A percentile compares a stretch with the other conserved stretches of the same genome.
phyloP scores from a whole-genome alignment of 2,797 vertebrate species.

The Chiloscyllium punctatum region DNA sequence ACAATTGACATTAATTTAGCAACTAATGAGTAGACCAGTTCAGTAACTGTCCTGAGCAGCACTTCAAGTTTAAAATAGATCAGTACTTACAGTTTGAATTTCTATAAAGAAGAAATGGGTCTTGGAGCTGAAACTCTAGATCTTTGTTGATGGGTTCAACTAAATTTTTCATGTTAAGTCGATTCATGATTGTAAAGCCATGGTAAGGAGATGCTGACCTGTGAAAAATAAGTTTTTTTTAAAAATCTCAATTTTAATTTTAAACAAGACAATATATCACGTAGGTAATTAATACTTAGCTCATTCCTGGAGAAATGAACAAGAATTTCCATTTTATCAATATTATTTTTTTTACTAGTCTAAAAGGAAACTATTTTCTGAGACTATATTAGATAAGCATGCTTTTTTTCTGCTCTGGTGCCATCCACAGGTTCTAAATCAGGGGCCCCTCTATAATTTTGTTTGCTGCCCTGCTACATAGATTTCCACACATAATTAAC shows the following conservation, averaged over 20 bases:
- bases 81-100: conserved; percentile 85
- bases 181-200: conserved; percentile 97
- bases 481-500: not conserved
- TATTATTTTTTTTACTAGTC: not conserved
- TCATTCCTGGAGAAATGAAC: not conserved
- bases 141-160: conserved; percentile 98
- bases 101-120: conserved; percentile 93
- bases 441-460: not conserved
- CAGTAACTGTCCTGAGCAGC: not conserved
- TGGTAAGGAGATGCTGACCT: conserved; percentile 91
- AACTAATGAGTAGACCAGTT: not conserved
- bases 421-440: not conserved
- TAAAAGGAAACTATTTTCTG: not conserved
- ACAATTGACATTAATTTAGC: not conserved
- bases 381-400: not conserved
- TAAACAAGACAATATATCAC: not conserved
- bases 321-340: not conserved
- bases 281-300: not conserved
- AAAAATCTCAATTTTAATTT: not conserved
- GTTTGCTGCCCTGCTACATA: not conserved
- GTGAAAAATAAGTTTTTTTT: conserved; percentile 40
- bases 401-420: not conserved
- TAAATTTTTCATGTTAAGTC: conserved; percentile 85
- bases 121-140: conserved; percentile 93
- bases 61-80: not conserved